Conservation (phyloP, 2,797 vertebrate genomes). For the Pempheris klunzingeri region DNA sequence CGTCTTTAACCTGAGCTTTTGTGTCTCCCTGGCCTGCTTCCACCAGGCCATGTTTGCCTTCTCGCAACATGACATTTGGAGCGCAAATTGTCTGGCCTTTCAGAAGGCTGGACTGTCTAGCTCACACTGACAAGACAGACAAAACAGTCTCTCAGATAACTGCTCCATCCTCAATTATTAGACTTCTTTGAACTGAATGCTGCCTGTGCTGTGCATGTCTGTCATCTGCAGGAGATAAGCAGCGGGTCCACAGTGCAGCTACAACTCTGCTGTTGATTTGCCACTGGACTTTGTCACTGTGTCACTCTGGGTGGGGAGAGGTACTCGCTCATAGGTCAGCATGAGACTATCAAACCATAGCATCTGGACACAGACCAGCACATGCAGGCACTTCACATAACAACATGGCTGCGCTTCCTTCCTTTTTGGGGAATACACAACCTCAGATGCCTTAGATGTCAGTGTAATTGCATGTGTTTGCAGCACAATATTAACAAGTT, state of each 20-base stretch:
- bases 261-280: slow-evolving; percentile 47
- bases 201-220: slow-evolving; percentile 54
- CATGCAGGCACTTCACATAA: too few species aligned
- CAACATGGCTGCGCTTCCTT: too few species aligned
- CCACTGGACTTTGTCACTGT: slow-evolving; percentile 46
- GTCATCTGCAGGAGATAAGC: slow-evolving; percentile 70
- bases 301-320: slow-evolving; percentile 32
- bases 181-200: slow-evolving; percentile 69
- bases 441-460: too few species aligned
- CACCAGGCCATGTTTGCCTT: slow-evolving; percentile 74
- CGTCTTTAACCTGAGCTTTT: slow-evolving; percentile 74
- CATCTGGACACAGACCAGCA: slow-evolving; percentile 3
- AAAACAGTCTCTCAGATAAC: slow-evolving; percentile 79
- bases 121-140: slow-evolving; percentile 75
- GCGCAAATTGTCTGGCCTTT: slow-evolving; percentile 81
- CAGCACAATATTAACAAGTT: too few species aligned
- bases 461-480: too few species aligned
- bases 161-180: slow-evolving; percentile 77
- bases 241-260: slow-evolving; percentile 9
- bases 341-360: slow-evolving; percentile 36
- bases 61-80: slow-evolving; percentile 80
- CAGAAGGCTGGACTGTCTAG: slow-evolving; percentile 69
- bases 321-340: slow-evolving; percentile 52
- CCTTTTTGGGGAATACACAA: too few species aligned
- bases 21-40: slow-evolving; percentile 69